Evolutionary conservation across 2,797 vertebrate genomes (phyloP), one percentile per base, ranked within the genome.

Genomic region (Heterohyrax brucei): DNA sequence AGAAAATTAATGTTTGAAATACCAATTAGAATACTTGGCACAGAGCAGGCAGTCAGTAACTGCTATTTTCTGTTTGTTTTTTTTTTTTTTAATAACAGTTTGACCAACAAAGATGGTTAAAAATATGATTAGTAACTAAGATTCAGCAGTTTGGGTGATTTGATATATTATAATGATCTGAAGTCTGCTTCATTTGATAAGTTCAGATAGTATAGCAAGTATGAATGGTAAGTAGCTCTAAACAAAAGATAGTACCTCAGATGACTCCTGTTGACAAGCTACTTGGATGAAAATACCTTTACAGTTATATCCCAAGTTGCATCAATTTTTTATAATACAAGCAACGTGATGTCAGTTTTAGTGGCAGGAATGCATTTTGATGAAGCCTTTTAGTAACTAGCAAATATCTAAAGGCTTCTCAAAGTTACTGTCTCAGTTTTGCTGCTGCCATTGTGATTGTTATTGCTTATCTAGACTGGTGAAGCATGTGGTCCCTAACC

Each of bases 51-150:
- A 72, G 26, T 80, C 66, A 48, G 68, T 85, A 84, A 68, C 53
- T 66, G 39, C 64, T 66, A 64, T 10, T 83, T 82, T 87, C 80
- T 50, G 1, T 76, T 19, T 90, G 24, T 86, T 53, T 95, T 26
- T 86, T 70, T 95, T 87, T 85, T 86, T 70, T 95, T 87, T 85
- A 89, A 64, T 93, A 91, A 81, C 0, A 10, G 93, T 84, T 66
- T 87, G 84, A 59, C 76, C 9, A 56, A 19, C 14, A 94, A 75
- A 85, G 80, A 89, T 1, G 72, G 24, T 48, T 83, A 88, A 93
- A 48, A 68, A 89, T 86, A 88, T 66, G 62, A 64, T 83, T 79
- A 87, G 28, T 68, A 80, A 80, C 61, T 79, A 24, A 24, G 33
- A 91, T 30, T 79, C 22, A 76, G 84, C 75, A 89, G 18, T 89